Conservation (phyloP, 2,113 vertebrate species). For the Himantopus leucocephalus region DNA sequence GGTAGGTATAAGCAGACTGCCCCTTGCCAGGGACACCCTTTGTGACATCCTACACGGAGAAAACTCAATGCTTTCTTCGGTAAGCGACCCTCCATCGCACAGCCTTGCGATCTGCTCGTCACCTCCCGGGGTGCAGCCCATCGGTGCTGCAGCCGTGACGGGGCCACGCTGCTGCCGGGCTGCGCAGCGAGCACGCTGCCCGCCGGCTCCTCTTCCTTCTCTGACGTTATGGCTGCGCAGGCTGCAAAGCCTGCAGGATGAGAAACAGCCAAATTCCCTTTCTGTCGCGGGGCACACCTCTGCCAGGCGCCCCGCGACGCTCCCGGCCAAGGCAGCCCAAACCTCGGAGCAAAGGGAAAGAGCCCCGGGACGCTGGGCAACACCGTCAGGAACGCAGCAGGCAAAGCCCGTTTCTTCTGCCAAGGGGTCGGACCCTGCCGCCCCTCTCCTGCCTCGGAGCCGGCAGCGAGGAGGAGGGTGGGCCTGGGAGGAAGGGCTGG, state of each 20-base stretch:
- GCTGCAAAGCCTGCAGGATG: neutral
- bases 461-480: neutral
- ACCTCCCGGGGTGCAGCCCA: neutral
- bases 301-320: neutral
- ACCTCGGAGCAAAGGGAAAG: neutral
- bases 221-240: neutral
- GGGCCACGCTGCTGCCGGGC: neutral
- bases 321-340: neutral
- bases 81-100: neutral
- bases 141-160: accelerated
- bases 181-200: neutral
- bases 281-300: neutral
- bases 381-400: accelerated
- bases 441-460: accelerated
- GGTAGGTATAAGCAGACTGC: neutral
- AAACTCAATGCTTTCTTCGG: neutral
- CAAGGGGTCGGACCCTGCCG: accelerated
- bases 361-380: accelerated
- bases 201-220: neutral
- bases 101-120: neutral
- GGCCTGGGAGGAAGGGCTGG: neutral
- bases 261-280: neutral
- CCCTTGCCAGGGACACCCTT: neutral
- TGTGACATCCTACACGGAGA: neutral
- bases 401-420: neutral